These are phyloP conservation scores for Eristalinus sepulchralis DNA, from an alignment of 2,888 invertebrate species.

Conservation along the genomic window DNA sequence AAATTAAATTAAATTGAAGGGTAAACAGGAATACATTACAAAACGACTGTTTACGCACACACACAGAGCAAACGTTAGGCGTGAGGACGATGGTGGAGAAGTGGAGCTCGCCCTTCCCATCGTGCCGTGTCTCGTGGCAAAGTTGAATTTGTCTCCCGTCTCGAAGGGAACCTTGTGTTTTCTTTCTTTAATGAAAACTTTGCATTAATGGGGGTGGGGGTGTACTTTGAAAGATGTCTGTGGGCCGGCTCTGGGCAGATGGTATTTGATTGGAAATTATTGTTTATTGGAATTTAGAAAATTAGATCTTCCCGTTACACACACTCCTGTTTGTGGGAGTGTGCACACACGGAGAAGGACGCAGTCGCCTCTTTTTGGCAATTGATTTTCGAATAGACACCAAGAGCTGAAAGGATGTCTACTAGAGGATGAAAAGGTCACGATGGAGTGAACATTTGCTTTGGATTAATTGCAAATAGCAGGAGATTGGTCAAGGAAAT, in stretches of 20 bases:
- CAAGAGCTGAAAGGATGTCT: too few species aligned
- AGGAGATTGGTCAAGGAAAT: too few species aligned
- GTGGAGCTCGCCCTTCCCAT: neutral
- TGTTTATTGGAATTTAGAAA: constrained; percentile 7
- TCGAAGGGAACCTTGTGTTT: neutral
- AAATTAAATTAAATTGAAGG: constrained; percentile 32
- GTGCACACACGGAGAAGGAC: too few species aligned
- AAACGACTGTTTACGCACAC: constrained; percentile 16
- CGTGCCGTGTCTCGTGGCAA: neutral
- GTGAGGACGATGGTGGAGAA: neutral
- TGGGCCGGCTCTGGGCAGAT: neutral
- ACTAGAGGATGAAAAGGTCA: too few species aligned
- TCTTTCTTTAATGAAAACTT: constrained; percentile 12
- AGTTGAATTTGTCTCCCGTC: neutral
- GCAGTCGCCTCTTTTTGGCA: too few species aligned
- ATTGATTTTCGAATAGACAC: too few species aligned
- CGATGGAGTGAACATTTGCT: too few species aligned
- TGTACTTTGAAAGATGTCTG: constrained; percentile 5
- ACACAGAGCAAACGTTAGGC: neutral
- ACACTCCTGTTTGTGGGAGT: too few species aligned
- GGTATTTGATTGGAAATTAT: constrained; percentile 23
- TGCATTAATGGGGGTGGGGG: neutral
- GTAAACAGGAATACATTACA: constrained; percentile 40
- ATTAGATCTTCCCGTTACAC: neutral
- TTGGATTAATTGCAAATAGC: too few species aligned